Evolutionary conservation across 1,140 invertebrate species (phyloP).

Genomic region (Drosophila ficusphila): DNA sequence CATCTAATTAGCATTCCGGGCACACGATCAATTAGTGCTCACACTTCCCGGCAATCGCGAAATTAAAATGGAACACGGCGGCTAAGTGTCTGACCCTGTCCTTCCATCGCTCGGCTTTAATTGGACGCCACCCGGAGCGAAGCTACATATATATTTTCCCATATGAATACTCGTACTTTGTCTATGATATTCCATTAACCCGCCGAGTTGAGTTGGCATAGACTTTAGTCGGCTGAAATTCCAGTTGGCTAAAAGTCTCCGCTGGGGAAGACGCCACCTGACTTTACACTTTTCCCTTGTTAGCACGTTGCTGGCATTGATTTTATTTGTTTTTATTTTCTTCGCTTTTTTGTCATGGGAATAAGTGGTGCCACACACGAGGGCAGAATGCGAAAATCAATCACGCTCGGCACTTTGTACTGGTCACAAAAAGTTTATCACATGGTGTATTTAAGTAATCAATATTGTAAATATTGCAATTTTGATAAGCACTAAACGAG

Average conservation of each 20-base stretch:
- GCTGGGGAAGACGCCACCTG: constrained; percentile 40
- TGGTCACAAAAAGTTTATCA: constrained; percentile 16
- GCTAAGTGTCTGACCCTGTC: constrained; percentile 46
- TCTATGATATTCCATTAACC: constrained; percentile 23
- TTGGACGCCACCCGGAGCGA: constrained; percentile 4
- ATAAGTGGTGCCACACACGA: constrained; percentile 21
- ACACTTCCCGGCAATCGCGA: constrained; percentile 27
- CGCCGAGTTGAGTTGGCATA: constrained; percentile 2
- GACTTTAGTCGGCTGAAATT: constrained; percentile 31
- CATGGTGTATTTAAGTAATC: constrained; percentile 9
- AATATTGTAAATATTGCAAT: constrained; percentile 31
- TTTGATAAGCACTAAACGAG: constrained; percentile 17
- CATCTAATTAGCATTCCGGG: constrained; percentile 63
- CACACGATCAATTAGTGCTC: constrained; percentile 43
- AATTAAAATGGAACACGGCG: constrained; percentile 35
- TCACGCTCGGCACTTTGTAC: constrained; percentile 23
- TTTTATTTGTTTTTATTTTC: constrained; percentile 22
- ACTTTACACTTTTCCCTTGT: constrained; percentile 18
- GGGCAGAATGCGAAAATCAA: constrained; percentile 31
- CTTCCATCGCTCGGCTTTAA: constrained; percentile 19
- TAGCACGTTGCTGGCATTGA: constrained; percentile 40
- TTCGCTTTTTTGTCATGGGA: constrained; percentile 26
- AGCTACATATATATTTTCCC: constrained; percentile 25
- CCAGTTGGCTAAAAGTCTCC: constrained; percentile 2
- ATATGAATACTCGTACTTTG: constrained; percentile 10